Conservation (phyloP, 2,888 invertebrate species). For the Saturnia japonica region DNA sequence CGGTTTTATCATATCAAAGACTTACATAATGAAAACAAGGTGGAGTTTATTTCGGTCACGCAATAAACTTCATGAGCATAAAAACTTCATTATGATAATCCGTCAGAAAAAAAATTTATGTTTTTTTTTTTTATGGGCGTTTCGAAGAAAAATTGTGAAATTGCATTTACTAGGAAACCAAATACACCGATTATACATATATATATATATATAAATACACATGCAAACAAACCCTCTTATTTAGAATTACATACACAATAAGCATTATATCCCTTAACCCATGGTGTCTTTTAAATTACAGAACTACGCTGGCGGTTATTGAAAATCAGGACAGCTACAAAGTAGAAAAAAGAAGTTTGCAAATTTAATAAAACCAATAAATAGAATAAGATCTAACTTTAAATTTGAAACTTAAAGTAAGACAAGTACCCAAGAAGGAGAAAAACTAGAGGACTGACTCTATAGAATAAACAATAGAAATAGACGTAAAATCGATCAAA, state of each 20-base stretch:
- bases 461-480: no score
- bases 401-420: background rate
- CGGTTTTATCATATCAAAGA: background rate
- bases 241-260: background rate
- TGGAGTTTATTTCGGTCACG: conserved; percentile 1
- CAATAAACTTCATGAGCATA: background rate
- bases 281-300: no score
- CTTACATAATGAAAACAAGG: background rate
- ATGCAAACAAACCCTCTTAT: background rate
- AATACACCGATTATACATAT: background rate
- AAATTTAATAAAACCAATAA: background rate
- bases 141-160: background rate
- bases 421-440: background rate
- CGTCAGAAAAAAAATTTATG: background rate
- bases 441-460: no score
- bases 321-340: no score
- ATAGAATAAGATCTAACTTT: background rate
- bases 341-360: no score
- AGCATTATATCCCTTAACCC: background rate
- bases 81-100: conserved; percentile 1
- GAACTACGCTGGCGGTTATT: no score
- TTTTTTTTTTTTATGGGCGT: background rate
- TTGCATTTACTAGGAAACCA: background rate
- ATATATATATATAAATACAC: no score
- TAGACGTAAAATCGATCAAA: background rate